Percentiles rank a stretch among this genome's conserved stretches.
phyloP scores from a whole-genome alignment of 2,888 invertebrate genomes.

The Muschampia plurimacula region DNA sequence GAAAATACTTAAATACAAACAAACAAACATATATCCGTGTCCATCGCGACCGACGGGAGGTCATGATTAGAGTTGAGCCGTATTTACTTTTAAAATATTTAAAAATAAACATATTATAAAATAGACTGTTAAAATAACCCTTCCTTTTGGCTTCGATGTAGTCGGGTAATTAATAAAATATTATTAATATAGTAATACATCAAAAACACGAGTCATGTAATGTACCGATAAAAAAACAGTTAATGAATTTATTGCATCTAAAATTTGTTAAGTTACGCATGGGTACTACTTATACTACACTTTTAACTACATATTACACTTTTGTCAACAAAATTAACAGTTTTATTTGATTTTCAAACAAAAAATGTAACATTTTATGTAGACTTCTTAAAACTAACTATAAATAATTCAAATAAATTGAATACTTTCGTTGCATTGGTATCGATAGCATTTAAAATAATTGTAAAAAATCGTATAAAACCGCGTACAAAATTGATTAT shows the following conservation, averaged over 20 bases:
- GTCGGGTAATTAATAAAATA: too few relatives aligned
- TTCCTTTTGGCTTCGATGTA: too few relatives aligned
- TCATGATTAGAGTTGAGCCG: too few relatives aligned
- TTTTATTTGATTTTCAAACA: background rate
- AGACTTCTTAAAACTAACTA: background rate
- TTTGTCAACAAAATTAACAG: background rate
- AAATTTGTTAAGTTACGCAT: background rate
- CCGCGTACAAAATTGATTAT: slow-evolving; percentile 19
- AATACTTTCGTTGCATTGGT: slow-evolving; percentile 32
- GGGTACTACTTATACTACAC: background rate
- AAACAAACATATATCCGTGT: too few relatives aligned
- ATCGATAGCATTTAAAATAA: slow-evolving; percentile 5
- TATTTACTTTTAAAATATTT: too few relatives aligned
- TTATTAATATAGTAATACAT: too few relatives aligned
- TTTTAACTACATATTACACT: background rate
- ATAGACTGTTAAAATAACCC: too few relatives aligned
- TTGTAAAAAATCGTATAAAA: slow-evolving; percentile 12
- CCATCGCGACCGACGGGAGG: too few relatives aligned
- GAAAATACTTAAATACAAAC: too few relatives aligned
- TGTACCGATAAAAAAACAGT: background rate
- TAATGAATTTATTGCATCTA: background rate
- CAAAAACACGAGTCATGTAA: background rate
- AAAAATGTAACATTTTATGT: background rate
- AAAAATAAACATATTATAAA: too few relatives aligned
- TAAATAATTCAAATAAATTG: slow-evolving; percentile 15